Evolutionary conservation across 1,140 invertebrate genomes (phyloP).

Genomic region (Pachypsylla venusta): DNA sequence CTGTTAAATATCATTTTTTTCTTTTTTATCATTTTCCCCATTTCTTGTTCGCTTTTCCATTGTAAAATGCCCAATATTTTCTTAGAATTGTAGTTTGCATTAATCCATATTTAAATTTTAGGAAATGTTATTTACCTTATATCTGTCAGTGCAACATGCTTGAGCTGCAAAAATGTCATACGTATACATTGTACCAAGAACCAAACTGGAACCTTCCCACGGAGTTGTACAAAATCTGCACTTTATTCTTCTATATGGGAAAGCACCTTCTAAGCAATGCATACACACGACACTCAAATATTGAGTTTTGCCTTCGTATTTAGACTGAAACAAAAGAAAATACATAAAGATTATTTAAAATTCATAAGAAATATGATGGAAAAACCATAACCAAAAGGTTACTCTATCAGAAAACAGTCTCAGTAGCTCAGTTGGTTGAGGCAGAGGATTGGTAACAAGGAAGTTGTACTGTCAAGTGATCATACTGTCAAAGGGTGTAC

Average conservation of each 20-base stretch:
- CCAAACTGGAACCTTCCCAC: conserved; percentile 85
- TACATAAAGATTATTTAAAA: background rate
- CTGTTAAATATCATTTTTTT: too few relatives aligned
- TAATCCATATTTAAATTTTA: background rate
- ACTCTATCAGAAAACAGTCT: too few relatives aligned
- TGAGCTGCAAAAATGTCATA: conserved; percentile 95
- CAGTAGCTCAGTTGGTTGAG: too few relatives aligned
- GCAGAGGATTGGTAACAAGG: too few relatives aligned
- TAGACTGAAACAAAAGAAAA: conserved; percentile 46
- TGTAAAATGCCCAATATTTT: background rate
- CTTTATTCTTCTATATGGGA: conserved; percentile 48
- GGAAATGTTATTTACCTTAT: conserved; percentile 58
- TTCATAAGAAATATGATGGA: background rate
- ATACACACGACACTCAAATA: conserved; percentile 89
- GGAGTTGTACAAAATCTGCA: conserved; percentile 67
- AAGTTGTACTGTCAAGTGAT: too few relatives aligned
- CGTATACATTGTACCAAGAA: conserved; percentile 92
- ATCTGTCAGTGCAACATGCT: conserved; percentile 82
- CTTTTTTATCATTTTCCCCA: background rate
- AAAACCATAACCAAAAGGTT: background rate
- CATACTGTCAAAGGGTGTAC: too few relatives aligned
- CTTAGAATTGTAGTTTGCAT: conserved; percentile 4
- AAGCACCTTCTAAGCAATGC: conserved; percentile 60
- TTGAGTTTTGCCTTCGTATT: conserved; percentile 71
- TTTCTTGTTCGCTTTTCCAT: background rate